Evolutionary conservation across 2,888 invertebrate genomes (phyloP).

Genomic region (Suillia variegata): DNA sequence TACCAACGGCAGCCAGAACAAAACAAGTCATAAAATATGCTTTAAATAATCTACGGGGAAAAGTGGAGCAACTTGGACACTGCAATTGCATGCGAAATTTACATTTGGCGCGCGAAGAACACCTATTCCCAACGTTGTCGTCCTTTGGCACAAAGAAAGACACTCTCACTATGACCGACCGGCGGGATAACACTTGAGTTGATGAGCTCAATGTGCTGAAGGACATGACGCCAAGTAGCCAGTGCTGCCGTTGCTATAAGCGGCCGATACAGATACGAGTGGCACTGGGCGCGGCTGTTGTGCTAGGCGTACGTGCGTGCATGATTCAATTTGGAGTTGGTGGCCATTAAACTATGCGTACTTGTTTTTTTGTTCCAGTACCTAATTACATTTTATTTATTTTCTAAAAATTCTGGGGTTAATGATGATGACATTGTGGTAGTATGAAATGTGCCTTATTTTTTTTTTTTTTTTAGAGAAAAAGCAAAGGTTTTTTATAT

Average conservation of each 20-base stretch:
- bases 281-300: too few relatives aligned
- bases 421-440: too few relatives aligned
- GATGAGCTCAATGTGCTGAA: slow-evolving; percentile 14
- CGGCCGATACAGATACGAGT: too few relatives aligned
- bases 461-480: too few relatives aligned
- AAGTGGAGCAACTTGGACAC: background rate
- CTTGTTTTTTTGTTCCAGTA: too few relatives aligned
- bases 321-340: slow-evolving; percentile 7
- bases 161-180: background rate
- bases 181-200: slow-evolving; percentile 4
- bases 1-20: background rate
- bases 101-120: slow-evolving; percentile 2
- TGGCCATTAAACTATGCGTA: too few relatives aligned
- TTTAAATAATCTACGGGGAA: background rate
- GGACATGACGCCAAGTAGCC: slow-evolving; percentile 1
- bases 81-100: slow-evolving; percentile 9
- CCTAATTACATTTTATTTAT: too few relatives aligned
- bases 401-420: too few relatives aligned
- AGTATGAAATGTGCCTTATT: too few relatives aligned
- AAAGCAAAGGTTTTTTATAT: too few relatives aligned
- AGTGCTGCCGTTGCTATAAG: too few relatives aligned
- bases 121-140: background rate
- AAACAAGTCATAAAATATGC: background rate
- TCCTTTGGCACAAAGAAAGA: too few relatives aligned
- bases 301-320: background rate